Conservation (phyloP, 2,888 invertebrate species). For the Polia nebulosa region DNA sequence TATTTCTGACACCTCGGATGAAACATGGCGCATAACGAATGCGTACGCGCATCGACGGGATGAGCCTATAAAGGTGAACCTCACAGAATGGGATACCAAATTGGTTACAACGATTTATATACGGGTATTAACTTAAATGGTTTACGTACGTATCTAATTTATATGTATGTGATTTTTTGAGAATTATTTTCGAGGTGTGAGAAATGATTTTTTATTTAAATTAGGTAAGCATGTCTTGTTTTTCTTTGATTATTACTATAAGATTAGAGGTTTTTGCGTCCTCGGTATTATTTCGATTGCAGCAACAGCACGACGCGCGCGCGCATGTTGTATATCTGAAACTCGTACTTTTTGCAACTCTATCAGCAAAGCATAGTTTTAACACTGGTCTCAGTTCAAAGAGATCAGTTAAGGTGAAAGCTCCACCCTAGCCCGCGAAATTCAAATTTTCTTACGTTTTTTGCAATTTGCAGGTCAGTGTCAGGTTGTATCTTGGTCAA, state of each 20-base stretch:
- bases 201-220: constrained; percentile 29
- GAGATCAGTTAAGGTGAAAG: too few relatives aligned
- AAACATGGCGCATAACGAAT: constrained; percentile 86
- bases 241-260: background rate
- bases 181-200: constrained; percentile 47
- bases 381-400: too few relatives aligned
- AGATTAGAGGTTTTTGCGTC: background rate
- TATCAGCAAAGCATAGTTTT: background rate
- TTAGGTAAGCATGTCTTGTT: constrained; percentile 10
- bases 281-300: background rate
- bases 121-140: constrained; percentile 67
- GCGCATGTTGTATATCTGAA: too few relatives aligned
- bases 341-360: background rate
- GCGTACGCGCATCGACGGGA: constrained; percentile 73
- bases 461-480: too few relatives aligned
- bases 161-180: constrained; percentile 36
- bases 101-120: constrained; percentile 77
- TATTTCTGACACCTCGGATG: constrained; percentile 89
- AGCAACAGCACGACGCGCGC: too few relatives aligned
- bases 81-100: constrained; percentile 79
- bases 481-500: too few relatives aligned
- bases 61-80: constrained; percentile 72
- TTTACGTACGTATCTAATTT: constrained; percentile 60
- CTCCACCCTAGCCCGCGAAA: too few relatives aligned
- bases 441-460: too few relatives aligned